phyloP scores from a whole-genome alignment of 2,113 vertebrate genomes.

The Archocentrus centrarchus region DNA sequence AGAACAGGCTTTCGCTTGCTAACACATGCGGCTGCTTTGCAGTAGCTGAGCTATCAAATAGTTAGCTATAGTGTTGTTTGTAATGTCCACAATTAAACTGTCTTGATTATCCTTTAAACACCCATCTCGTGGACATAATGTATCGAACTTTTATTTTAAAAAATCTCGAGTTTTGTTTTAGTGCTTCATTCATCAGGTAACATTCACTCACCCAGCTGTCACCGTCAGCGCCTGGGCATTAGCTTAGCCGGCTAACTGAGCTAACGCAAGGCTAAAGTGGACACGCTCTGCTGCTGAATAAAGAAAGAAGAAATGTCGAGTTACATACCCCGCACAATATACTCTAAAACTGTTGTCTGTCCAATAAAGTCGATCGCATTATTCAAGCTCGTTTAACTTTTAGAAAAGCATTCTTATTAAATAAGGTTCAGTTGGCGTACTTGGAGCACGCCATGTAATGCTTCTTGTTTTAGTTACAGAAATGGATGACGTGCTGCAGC shows the following conservation, averaged over 20 bases:
- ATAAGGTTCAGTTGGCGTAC: slow-evolving; percentile 59
- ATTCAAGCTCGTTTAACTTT: slow-evolving; percentile 61
- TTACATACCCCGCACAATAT: slow-evolving; percentile 69
- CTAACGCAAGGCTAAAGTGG: slow-evolving; percentile 33
- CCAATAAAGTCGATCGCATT: slow-evolving; percentile 69
- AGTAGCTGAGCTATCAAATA: neutral
- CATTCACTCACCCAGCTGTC: slow-evolving; percentile 65
- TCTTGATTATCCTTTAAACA: neutral
- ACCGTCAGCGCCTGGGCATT: slow-evolving; percentile 48
- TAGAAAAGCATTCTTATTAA: slow-evolving; percentile 52
- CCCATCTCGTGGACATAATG: neutral
- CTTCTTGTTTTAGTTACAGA: slow-evolving; percentile 23
- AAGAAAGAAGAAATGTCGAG: slow-evolving; percentile 4
- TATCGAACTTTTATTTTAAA: neutral
- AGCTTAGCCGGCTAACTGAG: slow-evolving; percentile 60
- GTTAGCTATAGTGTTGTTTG: neutral
- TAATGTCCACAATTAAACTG: neutral
- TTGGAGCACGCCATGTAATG: slow-evolving; percentile 76
- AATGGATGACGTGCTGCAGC: neutral
- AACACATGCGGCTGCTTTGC: slow-evolving; percentile 52
- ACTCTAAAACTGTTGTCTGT: slow-evolving; percentile 66
- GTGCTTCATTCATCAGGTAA: slow-evolving; percentile 39
- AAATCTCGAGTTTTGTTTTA: neutral
- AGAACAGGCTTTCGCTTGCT: slow-evolving; percentile 48
- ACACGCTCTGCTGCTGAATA: neutral